Evolutionary conservation across 1,140 invertebrate genomes (phyloP).

Genomic region (Drosophila santomea): DNA sequence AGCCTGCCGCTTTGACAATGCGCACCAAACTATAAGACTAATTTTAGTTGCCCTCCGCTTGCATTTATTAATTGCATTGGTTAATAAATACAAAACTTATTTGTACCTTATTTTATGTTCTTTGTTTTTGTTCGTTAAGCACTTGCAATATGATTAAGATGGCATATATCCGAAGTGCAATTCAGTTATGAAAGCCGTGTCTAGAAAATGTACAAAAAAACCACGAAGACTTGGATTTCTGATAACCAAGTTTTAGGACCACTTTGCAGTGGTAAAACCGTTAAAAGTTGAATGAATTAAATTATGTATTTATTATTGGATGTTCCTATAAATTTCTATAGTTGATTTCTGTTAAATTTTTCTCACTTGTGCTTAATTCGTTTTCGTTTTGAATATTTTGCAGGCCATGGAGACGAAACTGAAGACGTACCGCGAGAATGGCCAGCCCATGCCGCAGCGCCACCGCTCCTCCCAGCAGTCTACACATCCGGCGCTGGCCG

Average conservation of each 20-base stretch:
- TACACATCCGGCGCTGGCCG: constrained; percentile 28
- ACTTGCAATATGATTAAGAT: neutral
- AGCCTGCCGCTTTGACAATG: constrained; percentile 37
- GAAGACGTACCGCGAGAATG: constrained; percentile 81
- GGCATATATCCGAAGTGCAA: neutral
- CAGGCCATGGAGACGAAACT: constrained; percentile 83
- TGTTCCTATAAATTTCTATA: neutral
- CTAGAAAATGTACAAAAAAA: neutral
- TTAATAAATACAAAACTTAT: constrained; percentile 70
- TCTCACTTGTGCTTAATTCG: neutral
- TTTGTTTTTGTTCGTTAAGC: constrained; percentile 35
- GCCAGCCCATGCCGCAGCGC: constrained; percentile 71
- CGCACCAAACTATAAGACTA: constrained; percentile 21
- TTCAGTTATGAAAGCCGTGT: neutral
- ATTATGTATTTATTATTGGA: too few relatives aligned
- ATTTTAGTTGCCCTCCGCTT: constrained; percentile 48
- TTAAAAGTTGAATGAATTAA: too few relatives aligned
- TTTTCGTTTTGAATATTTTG: constrained; percentile 37
- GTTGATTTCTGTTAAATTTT: neutral
- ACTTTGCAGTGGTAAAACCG: too few relatives aligned
- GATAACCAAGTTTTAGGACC: too few relatives aligned
- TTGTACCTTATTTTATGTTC: constrained; percentile 48
- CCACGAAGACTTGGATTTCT: too few relatives aligned
- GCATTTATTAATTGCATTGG: constrained; percentile 66
- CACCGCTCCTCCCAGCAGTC: constrained; percentile 53